These are phyloP conservation scores for Brachionus koreanus DNA, from an alignment of 1,140 invertebrate species.

Conservation along the genomic window DNA sequence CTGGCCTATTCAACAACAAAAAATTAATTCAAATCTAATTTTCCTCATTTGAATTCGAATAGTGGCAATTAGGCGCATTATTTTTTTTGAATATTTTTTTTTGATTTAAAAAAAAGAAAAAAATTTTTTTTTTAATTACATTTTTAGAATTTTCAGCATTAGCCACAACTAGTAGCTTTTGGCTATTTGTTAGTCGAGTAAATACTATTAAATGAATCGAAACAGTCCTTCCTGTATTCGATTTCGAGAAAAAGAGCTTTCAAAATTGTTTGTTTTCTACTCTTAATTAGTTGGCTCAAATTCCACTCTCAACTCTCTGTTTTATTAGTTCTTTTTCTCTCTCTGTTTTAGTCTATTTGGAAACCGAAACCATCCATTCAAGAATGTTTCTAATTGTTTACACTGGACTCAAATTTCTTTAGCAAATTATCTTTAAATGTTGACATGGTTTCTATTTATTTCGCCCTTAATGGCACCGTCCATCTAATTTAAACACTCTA, in stretches of 20 bases:
- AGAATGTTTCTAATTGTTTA: neutral
- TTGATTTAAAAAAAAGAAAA: neutral
- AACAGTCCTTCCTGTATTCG: constrained; percentile 8
- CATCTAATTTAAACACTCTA: neutral
- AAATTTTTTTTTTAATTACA: neutral
- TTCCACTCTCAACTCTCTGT: neutral
- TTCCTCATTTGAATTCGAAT: constrained; percentile 24
- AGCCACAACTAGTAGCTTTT: neutral
- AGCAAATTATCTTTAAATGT: neutral
- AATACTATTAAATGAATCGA: constrained; percentile 11
- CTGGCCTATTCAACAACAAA: neutral
- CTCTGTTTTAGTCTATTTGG: neutral
- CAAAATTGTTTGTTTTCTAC: constrained; percentile 20
- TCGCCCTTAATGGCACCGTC: neutral
- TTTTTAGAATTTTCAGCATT: neutral
- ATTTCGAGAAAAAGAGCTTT: constrained; percentile 12
- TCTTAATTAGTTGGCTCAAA: neutral
- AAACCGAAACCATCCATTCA: neutral
- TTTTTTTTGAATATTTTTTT: neutral
- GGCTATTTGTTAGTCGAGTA: neutral
- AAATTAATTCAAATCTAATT: constrained; percentile 5
- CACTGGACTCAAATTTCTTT: neutral
- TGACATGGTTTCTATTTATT: neutral
- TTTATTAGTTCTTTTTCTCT: neutral
- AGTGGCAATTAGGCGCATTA: neutral